Evolutionary conservation across 1,140 invertebrate species (phyloP).

Genomic region (Adoxophyes honmai): DNA sequence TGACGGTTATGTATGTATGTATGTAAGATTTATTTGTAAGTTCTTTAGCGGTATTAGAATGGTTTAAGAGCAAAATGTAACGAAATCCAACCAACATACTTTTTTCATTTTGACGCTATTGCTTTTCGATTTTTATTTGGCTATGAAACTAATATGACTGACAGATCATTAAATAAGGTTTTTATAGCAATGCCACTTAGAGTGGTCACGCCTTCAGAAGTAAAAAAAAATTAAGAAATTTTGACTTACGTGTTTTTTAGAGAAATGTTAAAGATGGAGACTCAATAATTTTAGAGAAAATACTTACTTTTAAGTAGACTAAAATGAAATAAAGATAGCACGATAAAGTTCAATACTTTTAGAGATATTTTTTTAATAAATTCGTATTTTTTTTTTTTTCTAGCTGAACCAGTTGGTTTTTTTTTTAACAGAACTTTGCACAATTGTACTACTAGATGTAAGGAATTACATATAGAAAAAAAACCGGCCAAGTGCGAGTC

Average conservation of each 20-base stretch:
- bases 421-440: background rate
- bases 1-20: no score
- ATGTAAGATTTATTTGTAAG: background rate
- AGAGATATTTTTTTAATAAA: background rate
- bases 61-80: background rate
- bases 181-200: background rate
- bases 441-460: background rate
- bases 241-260: background rate
- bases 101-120: background rate
- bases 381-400: background rate
- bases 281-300: background rate
- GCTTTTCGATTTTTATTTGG: conserved; percentile 3
- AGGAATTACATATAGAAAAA: conserved; percentile 5
- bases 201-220: background rate
- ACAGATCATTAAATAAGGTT: conserved; percentile 1
- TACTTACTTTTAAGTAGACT: background rate
- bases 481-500: no score
- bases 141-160: background rate
- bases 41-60: background rate
- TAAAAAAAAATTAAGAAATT: background rate
- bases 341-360: background rate
- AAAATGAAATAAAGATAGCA: conserved; percentile 2
- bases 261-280: conserved; percentile 2
- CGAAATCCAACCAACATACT: conserved; percentile 3
- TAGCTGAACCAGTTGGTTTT: background rate